phyloP scores from a whole-genome alignment of 2,797 vertebrate species.

The Champsocephalus esox region DNA sequence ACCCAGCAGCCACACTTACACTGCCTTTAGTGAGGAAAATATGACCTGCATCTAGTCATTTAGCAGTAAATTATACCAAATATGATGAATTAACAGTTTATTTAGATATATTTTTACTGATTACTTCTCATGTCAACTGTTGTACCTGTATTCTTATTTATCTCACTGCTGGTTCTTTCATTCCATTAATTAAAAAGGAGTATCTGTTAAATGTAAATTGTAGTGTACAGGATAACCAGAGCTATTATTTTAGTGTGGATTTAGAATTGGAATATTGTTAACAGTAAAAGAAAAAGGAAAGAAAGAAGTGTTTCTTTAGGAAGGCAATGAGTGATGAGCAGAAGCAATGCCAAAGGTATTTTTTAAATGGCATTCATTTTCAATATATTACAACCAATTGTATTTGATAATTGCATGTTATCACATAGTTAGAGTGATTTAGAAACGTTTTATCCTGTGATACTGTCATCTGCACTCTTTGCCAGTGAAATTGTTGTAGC shows the following conservation, averaged over 20 bases:
- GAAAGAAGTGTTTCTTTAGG: background rate
- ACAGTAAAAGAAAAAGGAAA: constrained; percentile 18
- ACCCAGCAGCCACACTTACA: background rate
- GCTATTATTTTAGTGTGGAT: constrained; percentile 13
- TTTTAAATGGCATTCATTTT: background rate
- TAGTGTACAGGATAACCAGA: constrained; percentile 39
- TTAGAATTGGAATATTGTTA: constrained; percentile 21
- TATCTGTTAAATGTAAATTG: background rate
- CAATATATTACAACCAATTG: background rate
- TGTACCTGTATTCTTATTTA: background rate
- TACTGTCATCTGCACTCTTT: constrained; percentile 28
- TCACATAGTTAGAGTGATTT: background rate
- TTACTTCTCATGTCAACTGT: background rate
- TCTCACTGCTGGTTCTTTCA: background rate
- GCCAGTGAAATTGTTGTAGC: background rate
- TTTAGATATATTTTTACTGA: background rate
- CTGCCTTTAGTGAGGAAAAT: constrained; percentile 8
- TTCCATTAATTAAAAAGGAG: constrained; percentile 9
- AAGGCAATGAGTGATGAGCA: constrained; percentile 31
- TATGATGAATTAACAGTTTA: background rate
- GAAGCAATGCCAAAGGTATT: background rate
- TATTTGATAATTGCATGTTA: background rate
- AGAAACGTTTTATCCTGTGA: constrained; percentile 1
- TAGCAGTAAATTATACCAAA: background rate
- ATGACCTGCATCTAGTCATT: background rate